Conservation (phyloP, 2,888 invertebrate genomes). For the Lycocerus yunnanus region DNA sequence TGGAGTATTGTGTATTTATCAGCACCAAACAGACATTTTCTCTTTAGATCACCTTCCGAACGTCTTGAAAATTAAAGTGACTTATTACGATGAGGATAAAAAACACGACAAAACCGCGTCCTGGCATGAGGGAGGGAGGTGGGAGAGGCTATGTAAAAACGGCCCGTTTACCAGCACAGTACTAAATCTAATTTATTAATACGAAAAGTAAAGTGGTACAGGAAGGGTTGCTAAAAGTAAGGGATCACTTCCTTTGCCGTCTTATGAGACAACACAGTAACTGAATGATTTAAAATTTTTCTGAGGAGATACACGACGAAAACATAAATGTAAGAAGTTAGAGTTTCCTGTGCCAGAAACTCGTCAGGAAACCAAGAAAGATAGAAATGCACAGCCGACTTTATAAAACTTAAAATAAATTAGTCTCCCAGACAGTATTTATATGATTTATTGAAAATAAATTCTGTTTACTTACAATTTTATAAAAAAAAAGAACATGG, state of each 20-base stretch:
- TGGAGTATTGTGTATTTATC: slow-evolving; percentile 48
- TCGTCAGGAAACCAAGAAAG: slow-evolving; percentile 32
- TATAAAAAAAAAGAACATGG: background rate
- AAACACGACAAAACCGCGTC: slow-evolving; percentile 30
- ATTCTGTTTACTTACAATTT: background rate
- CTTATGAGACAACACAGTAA: background rate
- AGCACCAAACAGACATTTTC: slow-evolving; percentile 46
- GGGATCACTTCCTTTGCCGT: slow-evolving; percentile 8
- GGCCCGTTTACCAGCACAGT: slow-evolving; percentile 30
- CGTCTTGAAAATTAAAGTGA: slow-evolving; percentile 44
- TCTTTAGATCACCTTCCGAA: slow-evolving; percentile 39
- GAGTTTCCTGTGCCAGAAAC: slow-evolving; percentile 25
- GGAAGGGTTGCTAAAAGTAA: slow-evolving; percentile 20
- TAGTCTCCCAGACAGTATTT: slow-evolving; percentile 36
- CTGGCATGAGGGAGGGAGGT: slow-evolving; percentile 17
- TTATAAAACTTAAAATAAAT: slow-evolving; percentile 36
- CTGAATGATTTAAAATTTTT: slow-evolving; percentile 23
- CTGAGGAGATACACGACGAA: slow-evolving; percentile 13
- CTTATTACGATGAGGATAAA: slow-evolving; percentile 39
- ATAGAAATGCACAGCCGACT: slow-evolving; percentile 34
- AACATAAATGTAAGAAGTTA: slow-evolving; percentile 32
- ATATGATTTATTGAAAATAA: slow-evolving; percentile 34
- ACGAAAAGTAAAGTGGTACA: slow-evolving; percentile 15
- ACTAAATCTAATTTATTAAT: slow-evolving; percentile 32
- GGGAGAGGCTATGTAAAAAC: slow-evolving; percentile 22